These are phyloP conservation scores for Dendronephthya gigantea DNA, from an alignment of 64 coral and sea anemone species.

Conservation along the genomic window DNA sequence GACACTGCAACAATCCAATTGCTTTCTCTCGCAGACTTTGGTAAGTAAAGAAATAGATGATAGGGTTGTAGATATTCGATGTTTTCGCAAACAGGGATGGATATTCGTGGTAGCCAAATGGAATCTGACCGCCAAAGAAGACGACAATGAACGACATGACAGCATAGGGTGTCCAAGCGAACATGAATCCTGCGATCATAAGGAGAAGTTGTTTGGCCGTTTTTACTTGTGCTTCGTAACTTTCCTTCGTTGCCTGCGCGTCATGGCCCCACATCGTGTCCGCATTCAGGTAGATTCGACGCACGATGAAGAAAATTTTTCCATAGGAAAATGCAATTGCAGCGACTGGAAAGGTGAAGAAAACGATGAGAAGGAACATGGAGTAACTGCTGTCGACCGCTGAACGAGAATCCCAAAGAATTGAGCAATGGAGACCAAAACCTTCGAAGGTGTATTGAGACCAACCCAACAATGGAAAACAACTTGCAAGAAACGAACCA, in stretches of 20 bases:
- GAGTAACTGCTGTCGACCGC: background rate
- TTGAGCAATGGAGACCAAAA: background rate
- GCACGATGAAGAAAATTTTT: background rate
- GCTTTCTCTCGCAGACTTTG: background rate
- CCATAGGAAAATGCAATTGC: background rate
- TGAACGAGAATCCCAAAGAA: background rate
- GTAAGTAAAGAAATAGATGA: conserved; percentile 4
- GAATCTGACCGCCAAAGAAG: background rate
- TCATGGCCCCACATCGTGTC: background rate
- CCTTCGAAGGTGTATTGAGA: background rate
- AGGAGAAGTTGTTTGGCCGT: background rate
- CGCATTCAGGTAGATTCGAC: background rate
- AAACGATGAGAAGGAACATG: background rate
- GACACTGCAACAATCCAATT: background rate
- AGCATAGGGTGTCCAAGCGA: conserved; percentile 3
- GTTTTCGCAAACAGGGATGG: background rate
- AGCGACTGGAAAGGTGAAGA: background rate
- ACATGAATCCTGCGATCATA: background rate
- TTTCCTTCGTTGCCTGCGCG: background rate
- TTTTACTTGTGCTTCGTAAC: background rate
- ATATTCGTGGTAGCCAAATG: background rate
- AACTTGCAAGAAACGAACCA: background rate
- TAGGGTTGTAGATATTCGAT: background rate
- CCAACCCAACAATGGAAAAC: background rate
- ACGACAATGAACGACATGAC: background rate